Evolutionary conservation across 2,888 invertebrate genomes (phyloP), one percentile per base, ranked within the genome.

Genomic region (Philereme transversata): DNA sequence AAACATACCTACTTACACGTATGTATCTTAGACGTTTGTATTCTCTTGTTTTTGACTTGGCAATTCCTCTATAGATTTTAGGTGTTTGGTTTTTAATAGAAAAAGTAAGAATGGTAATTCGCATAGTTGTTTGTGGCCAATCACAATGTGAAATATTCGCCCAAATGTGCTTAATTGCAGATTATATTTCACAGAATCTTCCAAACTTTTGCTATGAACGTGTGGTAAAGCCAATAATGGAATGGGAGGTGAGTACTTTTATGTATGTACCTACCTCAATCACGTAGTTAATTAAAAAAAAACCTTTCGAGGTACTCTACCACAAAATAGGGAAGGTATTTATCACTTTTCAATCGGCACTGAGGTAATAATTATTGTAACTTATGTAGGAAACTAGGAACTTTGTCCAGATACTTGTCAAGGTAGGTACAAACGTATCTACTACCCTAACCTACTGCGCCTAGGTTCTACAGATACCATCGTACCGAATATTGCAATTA

Each of bases 41-140:
- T 22, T 22, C 3, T 22, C 22, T 22, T 22, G 22, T 22, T 22
- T 22, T 22, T 22, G 22, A 22, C 22, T 22, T 22, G 22, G 3
- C 22, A 22, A 22, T 22, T 22, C 22, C 22, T 22, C 3, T 22
- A 22, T 22, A 22, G 22, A 22, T 22, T 22, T 22, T 22, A 22
- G 22, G 3, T 22, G 22, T 2, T 22, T 22, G 3, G 22, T 22
- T n/a, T n/a, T n/a, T n/a, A n/a, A n/a, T 22, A 22, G 3, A 22
- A 22, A 22, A 22, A 22, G 22, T 2, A 22, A 22, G 1, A 38
- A 92, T 92, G 91, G 85, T 90, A 75, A 83, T 93, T 52, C 84
- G 86, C 68, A 92, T 93, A 73, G 81, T 94, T 44, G 92, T 95
- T 71, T 92, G 92, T 46, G 95, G 95, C 48, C 86, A 89, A 74